Base-by-base conservation (phyloP, 2,888 invertebrate genomes). In the Teleiodes luculella region DNA sequence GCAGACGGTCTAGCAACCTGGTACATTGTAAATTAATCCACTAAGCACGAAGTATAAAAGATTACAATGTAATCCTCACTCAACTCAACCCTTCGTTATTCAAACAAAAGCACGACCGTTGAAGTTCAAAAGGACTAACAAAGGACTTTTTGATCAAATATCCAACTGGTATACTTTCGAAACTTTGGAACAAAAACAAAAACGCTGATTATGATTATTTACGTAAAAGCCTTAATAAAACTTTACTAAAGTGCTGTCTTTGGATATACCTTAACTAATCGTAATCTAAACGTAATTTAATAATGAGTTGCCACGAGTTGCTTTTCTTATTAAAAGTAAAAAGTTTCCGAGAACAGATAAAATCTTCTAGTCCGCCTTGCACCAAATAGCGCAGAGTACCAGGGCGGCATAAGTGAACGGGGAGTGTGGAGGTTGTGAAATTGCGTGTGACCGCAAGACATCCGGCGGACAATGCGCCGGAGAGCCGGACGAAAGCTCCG, bases 381-480 rank as follows among this genome's bases (percentile, higher is more conserved):
- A 18, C 35, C 20, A 35, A 48, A 48, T 48, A 48, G 48, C 35
- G 33, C 35, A 48, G 35, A 48, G 28, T 49, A 49, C 49, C 49
- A 80, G 77, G 79, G 70, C 70, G 71, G 68, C 74, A 80, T 68
- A 67, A 72, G 60, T 64, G 64, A 64, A 70, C 70, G 72, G n/a
- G 75, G 73, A 77, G 76, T 73, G 77, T 72, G 75, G 75, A 81
- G 81, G 81, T 86, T 84, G 84, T 85, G 86, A 87, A 87, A 87
- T 86, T 85, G 83, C 83, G 83, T 83, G 84, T 79, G 86, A 89
- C 88, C 88, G 78, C 87, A 89, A 87, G 86, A 86, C 86, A 85
- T 87, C 87, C 88, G 87, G 86, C 77, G 83, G 80, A 81, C 84
- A 82, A 83, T 81, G 74, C 48, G 48, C 48, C 70, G 68, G 77